Evolutionary conservation across 2,888 invertebrate species (phyloP), one percentile per base, ranked within the genome.

Genomic region (Apotomis capreana): DNA sequence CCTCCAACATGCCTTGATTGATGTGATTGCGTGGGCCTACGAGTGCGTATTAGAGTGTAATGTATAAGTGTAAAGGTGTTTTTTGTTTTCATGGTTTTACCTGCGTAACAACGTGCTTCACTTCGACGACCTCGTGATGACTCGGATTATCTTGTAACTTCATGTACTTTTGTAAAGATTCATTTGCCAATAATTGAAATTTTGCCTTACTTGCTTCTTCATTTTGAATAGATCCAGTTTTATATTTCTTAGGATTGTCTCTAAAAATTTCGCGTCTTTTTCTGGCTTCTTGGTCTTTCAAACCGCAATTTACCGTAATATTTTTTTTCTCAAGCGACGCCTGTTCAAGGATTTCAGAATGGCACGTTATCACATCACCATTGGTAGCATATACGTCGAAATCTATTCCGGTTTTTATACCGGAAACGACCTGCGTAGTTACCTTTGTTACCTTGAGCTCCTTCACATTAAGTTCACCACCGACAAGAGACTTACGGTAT

Each of bases 361-460:
- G 70, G 15, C 70, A 70, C 5, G 52, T 52, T 51, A 65, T 40
- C 6, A n/a, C 4, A 4, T 70, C 64, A 40, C 54, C 64, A 8
- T 54, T 54, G 8, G 49, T 8, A 13, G 77, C 76, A 13, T 52
- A 13, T 26, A 79, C 77, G 13, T 68, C 74, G 46, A 82, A 82
- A 26, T 77, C 71, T 3, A 84, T 77, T n/a, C 9, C 36, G 4
- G 80, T 84, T 4, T 74, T 0, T 0, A n/a, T 0, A 0, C 84
- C 85, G 54, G 75, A 67, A 15, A 81, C 84, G n/a, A 79, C 75
- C 73, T 84, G 84, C 0, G 76, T 80, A 0, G 74, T 71, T 3
- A 80, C 93, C 6, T 84, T 81, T 6, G 85, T 76, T 36, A 94
- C 79, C 37, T 51, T 62, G 3, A 62, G n/a, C 9, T 52, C 51